Evolutionary conservation across 2,888 invertebrate species (phyloP), one percentile per base, ranked within the genome.

Genomic region (Catocala fraxini): DNA sequence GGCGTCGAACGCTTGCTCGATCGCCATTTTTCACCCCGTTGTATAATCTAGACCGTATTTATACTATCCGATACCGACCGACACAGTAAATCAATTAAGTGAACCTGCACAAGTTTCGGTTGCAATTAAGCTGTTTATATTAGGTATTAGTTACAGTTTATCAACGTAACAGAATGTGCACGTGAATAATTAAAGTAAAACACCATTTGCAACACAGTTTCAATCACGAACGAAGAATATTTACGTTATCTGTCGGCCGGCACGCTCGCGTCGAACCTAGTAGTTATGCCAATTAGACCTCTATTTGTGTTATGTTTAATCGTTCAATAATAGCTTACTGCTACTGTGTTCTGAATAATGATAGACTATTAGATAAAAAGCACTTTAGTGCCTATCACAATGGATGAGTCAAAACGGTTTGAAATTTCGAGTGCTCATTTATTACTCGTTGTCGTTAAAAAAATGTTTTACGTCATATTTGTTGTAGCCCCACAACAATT

Each of bases 81-180:
- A 84, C 78, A 81, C 73, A 75, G 78, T 80, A 83, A 87, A 88
- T 86, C 82, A 87, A 88, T 87, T 85, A 85, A 77, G 79, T 68
- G 73, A 74, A 83, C 82, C 80, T 80, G 82, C 68, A 73, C 82
- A 84, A 85, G 84, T 85, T 88, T 83, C 74, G 75, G 82, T 78
- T 82, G 80, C 82, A 87, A 83, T 86, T 83, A 78, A 84, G 79
- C 81, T 83, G 79, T 82, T 82, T 85, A 84, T 83, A 75, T 84
- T 82, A 84, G 77, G 76, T 78, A 83, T 84, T 81, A 84, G 76
- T 71, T 76, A 58, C 61, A 68, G 49, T 70, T 70, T 74, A 74
- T 74, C 62, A 70, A 65, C 35, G 61, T 67, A 60, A 68, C 56
- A 52, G 66, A 48, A 58, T 71, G 51, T 56, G 56, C 64, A 65